Evolutionary conservation across 2,797 vertebrate species (phyloP).

Genomic region (Lepilemur septentrionalis): DNA sequence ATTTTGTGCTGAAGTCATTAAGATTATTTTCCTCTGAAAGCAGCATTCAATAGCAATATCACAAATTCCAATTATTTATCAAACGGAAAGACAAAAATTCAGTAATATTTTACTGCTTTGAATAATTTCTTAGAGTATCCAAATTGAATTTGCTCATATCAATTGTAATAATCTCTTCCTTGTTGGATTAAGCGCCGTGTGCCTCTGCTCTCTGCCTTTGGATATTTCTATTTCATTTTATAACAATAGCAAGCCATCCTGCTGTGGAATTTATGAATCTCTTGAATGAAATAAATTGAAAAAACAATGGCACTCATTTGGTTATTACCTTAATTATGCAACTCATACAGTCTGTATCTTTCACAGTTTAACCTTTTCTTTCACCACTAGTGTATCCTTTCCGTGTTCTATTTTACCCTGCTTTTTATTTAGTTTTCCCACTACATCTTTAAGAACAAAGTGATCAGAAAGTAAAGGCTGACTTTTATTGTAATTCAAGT

Average conservation of each 20-base stretch:
- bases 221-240: slow-evolving; percentile 28
- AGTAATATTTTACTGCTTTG: background rate
- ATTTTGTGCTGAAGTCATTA: background rate
- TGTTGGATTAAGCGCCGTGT: background rate
- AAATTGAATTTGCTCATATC: background rate
- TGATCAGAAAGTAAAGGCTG: background rate
- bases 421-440: background rate
- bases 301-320: background rate
- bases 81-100: background rate
- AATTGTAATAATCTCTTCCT: background rate
- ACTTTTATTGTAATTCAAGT: slow-evolving; percentile 34
- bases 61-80: background rate
- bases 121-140: background rate
- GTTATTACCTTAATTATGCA: background rate
- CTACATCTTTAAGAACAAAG: background rate
- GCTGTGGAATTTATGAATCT: slow-evolving; percentile 31
- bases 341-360: background rate
- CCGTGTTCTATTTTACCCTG: background rate
- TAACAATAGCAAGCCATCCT: background rate
- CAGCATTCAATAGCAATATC: background rate
- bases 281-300: background rate
- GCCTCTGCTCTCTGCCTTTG: background rate
- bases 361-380: background rate
- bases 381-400: background rate
- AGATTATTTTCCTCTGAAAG: background rate